These are phyloP conservation scores for Gymnodraco acuticeps DNA, from an alignment of 2,797 vertebrate genomes.

Conservation along the genomic window DNA sequence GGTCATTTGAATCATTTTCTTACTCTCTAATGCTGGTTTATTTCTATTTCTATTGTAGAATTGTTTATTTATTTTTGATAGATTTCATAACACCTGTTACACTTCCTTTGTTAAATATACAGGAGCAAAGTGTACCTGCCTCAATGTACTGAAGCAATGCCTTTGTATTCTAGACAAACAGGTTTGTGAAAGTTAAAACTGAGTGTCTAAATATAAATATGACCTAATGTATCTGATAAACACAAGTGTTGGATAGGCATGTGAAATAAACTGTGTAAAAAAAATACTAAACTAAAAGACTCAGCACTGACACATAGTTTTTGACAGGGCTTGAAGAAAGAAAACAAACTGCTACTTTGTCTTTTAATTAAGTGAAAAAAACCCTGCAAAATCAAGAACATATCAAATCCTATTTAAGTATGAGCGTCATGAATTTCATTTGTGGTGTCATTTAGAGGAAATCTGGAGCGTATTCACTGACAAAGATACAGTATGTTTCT, in stretches of 20 bases:
- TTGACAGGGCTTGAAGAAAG: neutral
- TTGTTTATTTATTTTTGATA: neutral
- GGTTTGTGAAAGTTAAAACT: neutral
- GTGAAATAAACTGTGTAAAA: neutral
- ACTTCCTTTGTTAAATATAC: neutral
- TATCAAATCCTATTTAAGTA: neutral
- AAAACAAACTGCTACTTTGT: neutral
- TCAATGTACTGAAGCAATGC: neutral
- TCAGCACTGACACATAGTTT: neutral
- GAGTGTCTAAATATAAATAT: neutral
- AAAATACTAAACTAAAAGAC: neutral
- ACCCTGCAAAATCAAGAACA: neutral
- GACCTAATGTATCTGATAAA: neutral
- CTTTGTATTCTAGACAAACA: slow-evolving; percentile 2
- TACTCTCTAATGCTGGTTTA: too few species aligned
- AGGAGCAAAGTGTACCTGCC: neutral
- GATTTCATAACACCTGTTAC: neutral
- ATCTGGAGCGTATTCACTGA: neutral
- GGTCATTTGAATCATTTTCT: neutral
- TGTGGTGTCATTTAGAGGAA: neutral
- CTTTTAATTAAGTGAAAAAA: slow-evolving; percentile 3
- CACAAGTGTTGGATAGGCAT: neutral
- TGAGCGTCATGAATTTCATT: neutral
- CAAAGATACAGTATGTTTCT: neutral
- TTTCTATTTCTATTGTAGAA: too few species aligned